phyloP scores from a whole-genome alignment of 1,140 invertebrate genomes.

The Lordiphosa stackelbergi region DNA sequence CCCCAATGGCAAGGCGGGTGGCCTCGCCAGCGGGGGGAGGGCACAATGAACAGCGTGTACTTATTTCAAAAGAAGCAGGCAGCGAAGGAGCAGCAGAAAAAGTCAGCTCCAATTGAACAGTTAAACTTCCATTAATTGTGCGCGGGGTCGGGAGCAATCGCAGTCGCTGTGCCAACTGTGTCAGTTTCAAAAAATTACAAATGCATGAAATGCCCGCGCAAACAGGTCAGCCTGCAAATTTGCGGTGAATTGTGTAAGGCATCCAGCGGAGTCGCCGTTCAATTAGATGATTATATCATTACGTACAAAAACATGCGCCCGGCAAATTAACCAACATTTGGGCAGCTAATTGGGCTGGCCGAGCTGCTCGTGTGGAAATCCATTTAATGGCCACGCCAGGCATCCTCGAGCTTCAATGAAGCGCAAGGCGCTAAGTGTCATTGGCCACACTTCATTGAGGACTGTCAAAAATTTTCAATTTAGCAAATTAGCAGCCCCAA shows the following conservation, averaged over 20 bases:
- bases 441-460: constrained; percentile 69
- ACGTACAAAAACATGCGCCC: constrained; percentile 35
- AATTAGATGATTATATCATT: constrained; percentile 74
- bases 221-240: constrained; percentile 66
- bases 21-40: neutral
- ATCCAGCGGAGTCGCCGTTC: constrained; percentile 40
- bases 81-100: constrained; percentile 28
- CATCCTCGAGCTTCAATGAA: constrained; percentile 43
- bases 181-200: constrained; percentile 67
- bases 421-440: constrained; percentile 60
- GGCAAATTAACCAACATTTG: constrained; percentile 73
- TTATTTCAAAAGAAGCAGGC: constrained; percentile 47
- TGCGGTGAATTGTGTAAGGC: constrained; percentile 45
- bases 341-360: constrained; percentile 70
- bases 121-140: constrained; percentile 77
- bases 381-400: constrained; percentile 21
- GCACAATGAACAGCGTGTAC: constrained; percentile 58
- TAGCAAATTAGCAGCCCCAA: constrained; percentile 57
- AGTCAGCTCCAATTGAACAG: constrained; percentile 73
- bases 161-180: constrained; percentile 54
- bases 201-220: constrained; percentile 65
- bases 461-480: constrained; percentile 71
- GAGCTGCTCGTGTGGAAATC: constrained; percentile 70
- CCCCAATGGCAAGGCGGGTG: constrained; percentile 41
- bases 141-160: constrained; percentile 35